Base-by-base conservation (phyloP, 2,113 vertebrate genomes). In the Podarcis raffonei region DNA sequence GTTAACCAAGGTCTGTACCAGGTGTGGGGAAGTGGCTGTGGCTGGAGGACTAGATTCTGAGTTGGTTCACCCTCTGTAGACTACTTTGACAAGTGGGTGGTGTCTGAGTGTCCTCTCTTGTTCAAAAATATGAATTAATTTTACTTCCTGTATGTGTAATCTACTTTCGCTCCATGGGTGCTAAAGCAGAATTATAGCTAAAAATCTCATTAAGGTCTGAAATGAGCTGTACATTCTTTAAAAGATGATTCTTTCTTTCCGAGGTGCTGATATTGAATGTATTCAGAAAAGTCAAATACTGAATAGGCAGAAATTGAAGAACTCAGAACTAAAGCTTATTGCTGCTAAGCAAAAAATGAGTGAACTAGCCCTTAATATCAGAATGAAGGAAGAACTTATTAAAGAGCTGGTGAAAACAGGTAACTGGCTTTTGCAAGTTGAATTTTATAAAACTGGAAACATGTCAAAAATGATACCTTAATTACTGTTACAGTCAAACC, bases 371-470 rank as follows among this genome's bases (percentile, higher is more conserved):
- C 93, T 98, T 94, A 98, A 97, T 92, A 98, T 99, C 92, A 96
- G 91, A 92, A 97, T 98, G 97, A 98, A 98, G 90, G 98, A 98
- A 92, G 97, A 98, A 88, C 97, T 99, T 79, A 98, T 98, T 92
- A 97, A 97, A 96, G 98, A 98, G 81, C 95, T 99, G 89, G 92
- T 97, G 87, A 98, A 97, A 97, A 99, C 98, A 95, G 98, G 98
- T 98, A 97, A 95, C 59, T 94, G 27, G 4, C 81, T 80, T 35
- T 74, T 84, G 3, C 77, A n/a, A 69, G 37, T n/a, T 39, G 87
- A 42, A 83, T 27, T 68, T 37, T 30, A 89, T 39, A 69, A 42
- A 1, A 2, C 68, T 39, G 68, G 3, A 1, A 83, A 83, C 13
- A 76, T 11, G 32, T 39, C 11, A 39, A 69, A 39, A 57, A 9